These are phyloP conservation scores for Xenops minutus DNA, from an alignment of 2,797 vertebrate species.

Conservation along the genomic window DNA sequence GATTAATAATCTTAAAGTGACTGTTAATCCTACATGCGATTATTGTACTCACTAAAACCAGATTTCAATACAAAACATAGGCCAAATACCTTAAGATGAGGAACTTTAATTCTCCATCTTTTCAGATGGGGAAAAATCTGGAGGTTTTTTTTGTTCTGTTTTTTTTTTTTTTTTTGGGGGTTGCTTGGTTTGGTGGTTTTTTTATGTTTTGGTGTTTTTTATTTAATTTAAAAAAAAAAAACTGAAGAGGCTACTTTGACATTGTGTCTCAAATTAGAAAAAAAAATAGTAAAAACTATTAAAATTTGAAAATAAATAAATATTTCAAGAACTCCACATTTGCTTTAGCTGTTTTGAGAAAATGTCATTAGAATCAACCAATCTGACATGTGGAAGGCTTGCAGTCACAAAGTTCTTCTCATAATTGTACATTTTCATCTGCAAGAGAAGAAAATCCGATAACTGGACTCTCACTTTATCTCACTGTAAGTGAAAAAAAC, in stretches of 20 bases:
- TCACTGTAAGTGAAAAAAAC: neutral
- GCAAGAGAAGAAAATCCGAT: neutral
- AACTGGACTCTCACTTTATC: neutral
- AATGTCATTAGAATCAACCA: neutral
- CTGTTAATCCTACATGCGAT: neutral
- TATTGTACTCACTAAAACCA: neutral
- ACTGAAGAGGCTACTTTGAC: rapidly evolving
- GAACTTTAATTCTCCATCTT: neutral
- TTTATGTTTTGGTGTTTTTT: too few species aligned
- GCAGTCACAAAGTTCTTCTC: neutral
- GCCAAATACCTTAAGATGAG: neutral
- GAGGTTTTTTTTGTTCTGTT: too few species aligned
- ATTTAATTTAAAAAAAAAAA: neutral
- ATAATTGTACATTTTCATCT: neutral
- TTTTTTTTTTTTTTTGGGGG: rapidly evolving
- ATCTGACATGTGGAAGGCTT: neutral
- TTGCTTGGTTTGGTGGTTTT: too few species aligned
- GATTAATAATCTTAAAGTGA: neutral
- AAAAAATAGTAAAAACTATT: neutral
- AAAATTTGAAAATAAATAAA: neutral
- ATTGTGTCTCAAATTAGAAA: neutral
- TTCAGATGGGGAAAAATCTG: neutral
- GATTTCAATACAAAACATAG: neutral
- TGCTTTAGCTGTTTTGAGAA: neutral
- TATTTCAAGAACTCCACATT: neutral